Percentiles rank a stretch among this genome's conserved stretches.
phyloP scores from a whole-genome alignment of 1,140 invertebrate species.

The Zaprionus tsacasi region DNA sequence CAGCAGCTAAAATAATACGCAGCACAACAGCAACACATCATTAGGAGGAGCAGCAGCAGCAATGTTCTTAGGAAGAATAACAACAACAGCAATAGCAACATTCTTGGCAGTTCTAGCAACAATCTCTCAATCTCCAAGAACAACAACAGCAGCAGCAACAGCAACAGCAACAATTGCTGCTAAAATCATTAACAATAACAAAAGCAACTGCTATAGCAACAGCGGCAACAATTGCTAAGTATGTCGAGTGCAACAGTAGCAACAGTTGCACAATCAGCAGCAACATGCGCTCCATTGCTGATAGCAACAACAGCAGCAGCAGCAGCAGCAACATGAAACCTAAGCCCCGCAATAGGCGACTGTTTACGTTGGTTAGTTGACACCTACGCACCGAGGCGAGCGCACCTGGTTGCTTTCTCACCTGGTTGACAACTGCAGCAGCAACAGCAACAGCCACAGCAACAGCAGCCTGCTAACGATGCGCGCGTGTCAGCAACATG shows the following conservation, averaged over 20 bases:
- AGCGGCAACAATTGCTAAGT: slow-evolving; percentile 40
- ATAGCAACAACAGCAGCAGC: slow-evolving; percentile 29
- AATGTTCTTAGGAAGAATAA: slow-evolving; percentile 38
- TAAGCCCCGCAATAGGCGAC: slow-evolving; percentile 32
- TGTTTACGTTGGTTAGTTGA: slow-evolving; percentile 39
- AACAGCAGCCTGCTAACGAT: slow-evolving; percentile 66
- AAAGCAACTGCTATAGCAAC: slow-evolving; percentile 25
- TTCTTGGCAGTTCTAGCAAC: slow-evolving; percentile 49
- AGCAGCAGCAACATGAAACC: slow-evolving; percentile 19
- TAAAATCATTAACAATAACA: slow-evolving; percentile 46
- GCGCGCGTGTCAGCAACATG: slow-evolving; percentile 77
- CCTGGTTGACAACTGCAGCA: slow-evolving; percentile 26
- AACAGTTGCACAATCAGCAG: slow-evolving; percentile 46
- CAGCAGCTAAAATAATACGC: slow-evolving; percentile 36
- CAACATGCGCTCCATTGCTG: slow-evolving; percentile 28
- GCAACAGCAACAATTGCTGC: slow-evolving; percentile 15
- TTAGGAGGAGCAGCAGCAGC: slow-evolving; percentile 38
- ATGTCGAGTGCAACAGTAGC: slow-evolving; percentile 47
- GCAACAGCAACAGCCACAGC: neutral
- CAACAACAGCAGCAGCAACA: slow-evolving; percentile 29
- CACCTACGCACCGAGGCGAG: slow-evolving; percentile 46
- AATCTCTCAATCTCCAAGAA: slow-evolving; percentile 32
- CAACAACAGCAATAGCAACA: slow-evolving; percentile 28
- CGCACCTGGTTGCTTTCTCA: slow-evolving; percentile 36
- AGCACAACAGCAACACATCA: slow-evolving; percentile 30